A percentile compares a stretch with the other conserved stretches of the same genome.
Evolutionary conservation across 2,113 vertebrate genomes (phyloP).

Genomic region (Passer domesticus): DNA sequence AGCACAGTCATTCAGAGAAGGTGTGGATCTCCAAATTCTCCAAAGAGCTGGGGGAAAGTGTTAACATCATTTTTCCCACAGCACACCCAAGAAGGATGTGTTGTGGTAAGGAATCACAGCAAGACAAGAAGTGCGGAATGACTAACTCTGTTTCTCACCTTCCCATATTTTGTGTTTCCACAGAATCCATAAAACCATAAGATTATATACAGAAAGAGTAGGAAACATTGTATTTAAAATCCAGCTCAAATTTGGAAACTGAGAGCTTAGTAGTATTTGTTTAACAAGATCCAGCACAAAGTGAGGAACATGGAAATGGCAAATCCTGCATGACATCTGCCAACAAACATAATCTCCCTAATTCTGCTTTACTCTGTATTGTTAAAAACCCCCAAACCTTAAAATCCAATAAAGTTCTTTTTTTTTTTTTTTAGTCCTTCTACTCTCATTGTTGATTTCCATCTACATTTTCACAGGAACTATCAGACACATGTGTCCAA

Average conservation of each 20-base stretch:
- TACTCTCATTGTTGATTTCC: not conserved
- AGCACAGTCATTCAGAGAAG: not conserved
- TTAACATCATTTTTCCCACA: not conserved
- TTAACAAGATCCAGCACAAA: conserved; percentile 14
- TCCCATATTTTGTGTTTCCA: not conserved
- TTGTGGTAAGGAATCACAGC: not conserved
- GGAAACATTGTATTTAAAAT: not conserved
- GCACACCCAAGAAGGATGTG: not conserved
- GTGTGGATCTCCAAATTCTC: not conserved
- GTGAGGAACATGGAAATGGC: not conserved
- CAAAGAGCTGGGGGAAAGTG: not conserved
- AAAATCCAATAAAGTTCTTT: not conserved
- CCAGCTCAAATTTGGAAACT: not conserved
- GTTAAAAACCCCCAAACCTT: not conserved
- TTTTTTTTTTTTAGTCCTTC: not conserved
- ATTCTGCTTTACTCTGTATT: not conserved
- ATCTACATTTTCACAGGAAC: not conserved
- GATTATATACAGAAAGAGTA: not conserved
- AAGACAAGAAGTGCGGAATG: not conserved
- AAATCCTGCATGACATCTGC: not conserved
- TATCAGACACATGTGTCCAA: not conserved
- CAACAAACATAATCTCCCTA: not conserved
- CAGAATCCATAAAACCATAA: not conserved
- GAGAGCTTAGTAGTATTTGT: not conserved
- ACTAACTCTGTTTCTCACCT: not conserved